Evolutionary conservation across 2,888 invertebrate species (phyloP), one percentile per base, ranked within the genome.

Genomic region (Drosophila robusta): DNA sequence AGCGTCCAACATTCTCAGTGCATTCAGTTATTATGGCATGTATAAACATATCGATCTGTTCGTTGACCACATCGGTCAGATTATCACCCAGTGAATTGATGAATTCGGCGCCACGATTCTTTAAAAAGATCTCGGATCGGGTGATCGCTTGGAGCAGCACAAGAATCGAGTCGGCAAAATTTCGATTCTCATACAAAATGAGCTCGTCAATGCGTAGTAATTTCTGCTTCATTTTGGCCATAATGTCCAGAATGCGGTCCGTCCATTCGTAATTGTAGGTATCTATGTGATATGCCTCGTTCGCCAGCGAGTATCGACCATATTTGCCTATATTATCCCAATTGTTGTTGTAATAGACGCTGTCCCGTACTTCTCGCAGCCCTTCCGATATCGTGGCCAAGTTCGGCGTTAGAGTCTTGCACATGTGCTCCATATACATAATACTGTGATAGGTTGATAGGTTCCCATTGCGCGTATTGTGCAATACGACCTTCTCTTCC

Each of bases 121-220:
- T 44, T 0, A 80, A 2, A 12, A 74, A 80, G 0, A 4, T 0
- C 14, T 80, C 68, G 3, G 79, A 34, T 0, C 51, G 50, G 0
- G 24, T 0, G 1, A 78, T 32, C 0, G 65, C 57, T 0, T 69
- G 47, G 6, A 70, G 0, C 0, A 80, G 56, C 1, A 51, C 38
- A 0, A 32, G 7, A 6, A 80, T 56, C 0, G 66, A 47, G 3
- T 18, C 22, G 11, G 4, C 46, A 34, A 75, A 80, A 6, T 75
- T 45, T 2, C 44, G 45, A 26, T 67, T 72, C 41, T 81, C 64
- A 36, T 60, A 75, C 5, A 81, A 44, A 4, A 80, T 65, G 8
- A 80, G 47, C 0, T 46, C 18, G 29, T 80, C 80, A 14, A 80
- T 45, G 29, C 39, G 8, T 7, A 18, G 1, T 0, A 78, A 39